Percentiles rank a stretch among this genome's conserved stretches.
Evolutionary conservation across 1,140 invertebrate species (phyloP).

Genomic region (Zeugodacus cucurbitae): DNA sequence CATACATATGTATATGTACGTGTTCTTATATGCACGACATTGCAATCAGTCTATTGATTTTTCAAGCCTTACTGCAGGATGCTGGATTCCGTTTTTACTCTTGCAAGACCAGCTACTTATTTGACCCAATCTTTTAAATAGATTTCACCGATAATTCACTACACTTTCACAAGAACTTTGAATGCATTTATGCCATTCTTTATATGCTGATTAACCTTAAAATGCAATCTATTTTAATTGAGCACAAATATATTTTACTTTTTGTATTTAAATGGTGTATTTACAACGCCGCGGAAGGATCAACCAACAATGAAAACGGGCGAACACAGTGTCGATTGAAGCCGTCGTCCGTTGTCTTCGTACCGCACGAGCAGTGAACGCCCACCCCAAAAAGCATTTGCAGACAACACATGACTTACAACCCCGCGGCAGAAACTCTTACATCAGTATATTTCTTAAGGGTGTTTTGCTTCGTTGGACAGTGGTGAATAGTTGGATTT

Average conservation of each 20-base stretch:
- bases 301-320: background rate
- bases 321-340: background rate
- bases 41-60: slow-evolving; percentile 11
- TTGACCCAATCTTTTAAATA: background rate
- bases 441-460: background rate
- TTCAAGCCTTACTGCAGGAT: background rate
- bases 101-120: no score
- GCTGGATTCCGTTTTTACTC: background rate
- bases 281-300: background rate
- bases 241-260: background rate
- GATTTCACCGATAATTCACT: background rate
- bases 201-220: background rate
- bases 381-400: background rate
- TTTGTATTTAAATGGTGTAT: background rate
- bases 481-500: background rate
- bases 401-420: background rate
- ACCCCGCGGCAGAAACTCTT: background rate
- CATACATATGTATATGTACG: no score
- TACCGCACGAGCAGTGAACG: background rate
- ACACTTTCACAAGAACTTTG: background rate
- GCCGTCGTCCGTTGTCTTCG: background rate
- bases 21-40: background rate
- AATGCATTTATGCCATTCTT: background rate
- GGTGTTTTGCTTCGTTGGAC: background rate
- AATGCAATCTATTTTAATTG: background rate